Conservation (phyloP, 1,140 invertebrate species). For the Zaprionus camerounensis region DNA sequence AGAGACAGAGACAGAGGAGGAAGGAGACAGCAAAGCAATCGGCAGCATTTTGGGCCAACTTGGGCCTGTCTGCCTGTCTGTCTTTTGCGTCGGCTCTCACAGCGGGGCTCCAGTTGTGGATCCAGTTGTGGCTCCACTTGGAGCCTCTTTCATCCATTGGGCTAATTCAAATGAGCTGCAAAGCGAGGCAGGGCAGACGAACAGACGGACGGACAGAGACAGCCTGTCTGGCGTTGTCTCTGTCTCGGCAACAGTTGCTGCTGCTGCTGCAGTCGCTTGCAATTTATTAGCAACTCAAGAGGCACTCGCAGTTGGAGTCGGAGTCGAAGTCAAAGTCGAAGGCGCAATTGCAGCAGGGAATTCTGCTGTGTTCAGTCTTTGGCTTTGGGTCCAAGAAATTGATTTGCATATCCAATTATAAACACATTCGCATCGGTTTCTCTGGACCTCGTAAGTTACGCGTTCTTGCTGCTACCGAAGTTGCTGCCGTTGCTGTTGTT, state of each 20-base stretch:
- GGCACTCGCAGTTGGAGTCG: slow-evolving; percentile 1
- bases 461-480: not conserved
- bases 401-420: slow-evolving; percentile 83
- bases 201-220: not conserved
- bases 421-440: slow-evolving; percentile 63
- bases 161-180: slow-evolving; percentile 74
- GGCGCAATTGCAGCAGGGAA: not conserved
- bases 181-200: slow-evolving; percentile 12
- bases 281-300: slow-evolving; percentile 62
- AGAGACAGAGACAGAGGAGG: slow-evolving; percentile 7
- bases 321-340: slow-evolving; percentile 1
- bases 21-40: slow-evolving; percentile 5
- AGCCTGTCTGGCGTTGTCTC: not conserved
- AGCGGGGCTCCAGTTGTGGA: slow-evolving; percentile 16
- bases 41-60: slow-evolving; percentile 23
- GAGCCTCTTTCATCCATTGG: slow-evolving; percentile 42
- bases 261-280: slow-evolving; percentile 35
- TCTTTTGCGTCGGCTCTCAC: slow-evolving; percentile 5
- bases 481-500: not conserved
- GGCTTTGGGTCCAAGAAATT: slow-evolving; percentile 54
- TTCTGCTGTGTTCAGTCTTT: not conserved
- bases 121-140: not conserved
- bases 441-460: slow-evolving; percentile 1
- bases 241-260: slow-evolving; percentile 9
- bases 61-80: not conserved